A percentile compares a stretch with the other conserved stretches of the same genome.
phyloP scores from a whole-genome alignment of 2,113 vertebrate species.

The Prietella phreatophila region DNA sequence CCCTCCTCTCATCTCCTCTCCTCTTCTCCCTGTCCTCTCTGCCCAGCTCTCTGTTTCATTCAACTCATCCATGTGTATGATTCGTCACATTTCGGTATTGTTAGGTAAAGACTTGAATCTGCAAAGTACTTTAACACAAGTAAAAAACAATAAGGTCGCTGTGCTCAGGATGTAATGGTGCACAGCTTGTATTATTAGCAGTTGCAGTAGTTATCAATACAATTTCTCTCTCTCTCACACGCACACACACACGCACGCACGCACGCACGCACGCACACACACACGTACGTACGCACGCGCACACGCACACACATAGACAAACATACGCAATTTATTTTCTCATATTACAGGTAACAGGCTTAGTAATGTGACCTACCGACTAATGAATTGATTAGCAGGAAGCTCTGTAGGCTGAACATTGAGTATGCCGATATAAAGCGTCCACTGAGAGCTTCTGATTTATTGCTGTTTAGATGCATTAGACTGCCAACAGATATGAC shows the following conservation, averaged over 20 bases:
- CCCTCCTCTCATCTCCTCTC: constrained; percentile 48
- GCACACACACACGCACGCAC: no score
- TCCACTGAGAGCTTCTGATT: constrained; percentile 21
- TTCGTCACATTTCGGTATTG: constrained; percentile 42
- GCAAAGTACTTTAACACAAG: background rate
- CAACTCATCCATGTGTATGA: constrained; percentile 39
- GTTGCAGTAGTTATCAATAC: background rate
- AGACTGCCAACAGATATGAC: background rate
- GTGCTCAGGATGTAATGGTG: background rate
- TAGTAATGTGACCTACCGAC: background rate
- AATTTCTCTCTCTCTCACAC: background rate
- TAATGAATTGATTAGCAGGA: constrained; percentile 24
- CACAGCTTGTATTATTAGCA: background rate
- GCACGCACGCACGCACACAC: no score
- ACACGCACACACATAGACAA: background rate
- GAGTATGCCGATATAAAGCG: background rate
- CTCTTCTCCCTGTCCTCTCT: constrained; percentile 43
- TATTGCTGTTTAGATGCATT: constrained; percentile 23
- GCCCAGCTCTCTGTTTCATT: constrained; percentile 39
- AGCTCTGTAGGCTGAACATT: background rate
- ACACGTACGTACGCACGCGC: no score
- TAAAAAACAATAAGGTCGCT: background rate
- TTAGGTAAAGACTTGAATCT: constrained; percentile 30
- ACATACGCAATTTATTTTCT: constrained; percentile 57
- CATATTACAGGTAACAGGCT: constrained; percentile 66